Base-by-base conservation (phyloP, 23 tunicate species). In the Styela clava region DNA sequence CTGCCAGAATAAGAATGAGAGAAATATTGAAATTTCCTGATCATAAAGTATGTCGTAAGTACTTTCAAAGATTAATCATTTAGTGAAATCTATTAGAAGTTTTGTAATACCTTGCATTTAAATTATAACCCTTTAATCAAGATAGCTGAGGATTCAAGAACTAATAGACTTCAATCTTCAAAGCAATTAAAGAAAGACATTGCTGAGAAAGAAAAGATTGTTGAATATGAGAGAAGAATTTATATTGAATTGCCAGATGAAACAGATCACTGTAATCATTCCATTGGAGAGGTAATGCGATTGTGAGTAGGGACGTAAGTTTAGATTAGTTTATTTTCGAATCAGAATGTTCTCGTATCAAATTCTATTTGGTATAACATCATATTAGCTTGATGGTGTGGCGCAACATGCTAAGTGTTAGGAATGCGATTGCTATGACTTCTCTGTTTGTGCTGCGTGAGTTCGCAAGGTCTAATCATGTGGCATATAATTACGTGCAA, bases 221-320 rank as follows among this genome's bases (percentile, higher is more conserved):
- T 67, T 12, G 0, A 19, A 25, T 67, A 18, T 67, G 71, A 67
- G 22, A 67, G 71, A 22, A 1, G 71, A 67, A 67, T 67, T 25
- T 67, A 67, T 29, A 67, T 67, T 16, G 71, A 67, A 22, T 1
- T 67, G 71, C 71, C 71, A 0, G 24, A 67, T 67, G 23, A 67
- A 67, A 18, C 71, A 29, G 71, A 67, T 67, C 71, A 67, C 71
- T 25, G 71, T 24, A 67, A 67, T 67, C 71, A 67, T 67, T 67
- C 31, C 0, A 67, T 24, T 22, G 71, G 71, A 67, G 71, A 67
- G 71, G 71, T 67, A 0, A 67, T 44, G n/a, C n/a, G n/a, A n/a
- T n/a, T n/a, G n/a, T n/a, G n/a, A n/a, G n/a, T n/a, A n/a, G n/a
- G n/a, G n/a, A n/a, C n/a, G n/a, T n/a, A n/a, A n/a, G n/a, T n/a